A percentile compares a stretch with the other conserved stretches of the same genome.
Conservation (phyloP, 1,140 invertebrate genomes). For the Lepidotrigona ventralis region DNA sequence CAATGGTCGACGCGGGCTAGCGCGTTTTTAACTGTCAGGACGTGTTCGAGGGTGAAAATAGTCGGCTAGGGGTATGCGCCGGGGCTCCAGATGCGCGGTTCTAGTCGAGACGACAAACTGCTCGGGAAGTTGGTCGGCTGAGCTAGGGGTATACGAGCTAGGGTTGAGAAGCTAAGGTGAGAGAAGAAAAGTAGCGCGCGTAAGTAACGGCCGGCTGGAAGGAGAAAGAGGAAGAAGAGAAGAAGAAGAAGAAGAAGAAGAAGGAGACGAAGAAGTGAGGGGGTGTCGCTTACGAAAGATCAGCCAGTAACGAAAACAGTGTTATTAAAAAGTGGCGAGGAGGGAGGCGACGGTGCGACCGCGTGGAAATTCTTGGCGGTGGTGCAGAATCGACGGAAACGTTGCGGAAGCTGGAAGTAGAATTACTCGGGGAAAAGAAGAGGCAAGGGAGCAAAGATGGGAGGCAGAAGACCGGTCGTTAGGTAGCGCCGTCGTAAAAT, state of each 20-base stretch:
- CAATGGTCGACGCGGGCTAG: constrained; percentile 5
- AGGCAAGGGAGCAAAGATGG: constrained; percentile 40
- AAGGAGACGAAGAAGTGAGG: not conserved
- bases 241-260: not conserved
- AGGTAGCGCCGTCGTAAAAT: constrained; percentile 74
- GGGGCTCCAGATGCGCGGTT: constrained; percentile 1
- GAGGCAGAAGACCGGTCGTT: constrained; percentile 60
- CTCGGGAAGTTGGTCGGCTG: not conserved
- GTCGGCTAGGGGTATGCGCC: not conserved
- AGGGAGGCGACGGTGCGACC: constrained; percentile 3
- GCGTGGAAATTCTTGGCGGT: constrained; percentile 40
- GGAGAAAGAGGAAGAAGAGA: not conserved
- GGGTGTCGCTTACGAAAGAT: not conserved
- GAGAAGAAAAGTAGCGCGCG: not conserved
- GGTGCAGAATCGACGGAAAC: constrained; percentile 36
- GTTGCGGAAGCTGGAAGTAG: not conserved
- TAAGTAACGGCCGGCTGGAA: too few species aligned
- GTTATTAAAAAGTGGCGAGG: constrained; percentile 24
- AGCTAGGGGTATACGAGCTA: too few species aligned
- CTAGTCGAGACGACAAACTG: not conserved
- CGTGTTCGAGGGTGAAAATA: constrained; percentile 8
- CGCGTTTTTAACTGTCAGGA: not conserved
- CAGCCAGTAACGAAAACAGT: constrained; percentile 14
- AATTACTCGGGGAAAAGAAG: constrained; percentile 12
- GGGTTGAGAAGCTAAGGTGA: not conserved